Percentiles rank a stretch among this genome's conserved stretches.
phyloP scores from a whole-genome alignment of 1,140 invertebrate genomes.

The Ips nitidus region DNA sequence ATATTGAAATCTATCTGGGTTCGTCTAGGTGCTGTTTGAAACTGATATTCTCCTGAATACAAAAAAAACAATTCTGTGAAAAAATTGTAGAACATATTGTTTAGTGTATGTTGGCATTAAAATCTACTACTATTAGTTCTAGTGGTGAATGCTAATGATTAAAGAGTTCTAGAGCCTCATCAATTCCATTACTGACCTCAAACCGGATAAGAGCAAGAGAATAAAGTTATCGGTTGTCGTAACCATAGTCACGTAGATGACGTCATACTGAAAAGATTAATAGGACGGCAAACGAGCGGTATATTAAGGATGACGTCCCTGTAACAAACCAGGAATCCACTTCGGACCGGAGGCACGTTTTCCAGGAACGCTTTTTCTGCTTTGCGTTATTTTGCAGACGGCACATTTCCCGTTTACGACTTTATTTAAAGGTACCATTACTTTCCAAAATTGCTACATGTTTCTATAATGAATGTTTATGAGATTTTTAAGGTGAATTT shows the following conservation, averaged over 20 bases:
- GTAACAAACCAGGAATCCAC: slow-evolving; percentile 20
- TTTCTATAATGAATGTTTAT: no score
- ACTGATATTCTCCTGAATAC: neutral
- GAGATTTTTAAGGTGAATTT: no score
- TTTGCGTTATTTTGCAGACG: slow-evolving; percentile 16
- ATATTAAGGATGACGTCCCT: slow-evolving; percentile 15
- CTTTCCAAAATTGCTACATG: neutral
- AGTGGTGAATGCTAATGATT: neutral
- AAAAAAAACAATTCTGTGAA: neutral
- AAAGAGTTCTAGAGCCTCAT: no score
- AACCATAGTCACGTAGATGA: no score
- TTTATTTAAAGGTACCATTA: slow-evolving; percentile 11
- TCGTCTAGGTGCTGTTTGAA: no score
- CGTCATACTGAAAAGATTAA: slow-evolving; percentile 5
- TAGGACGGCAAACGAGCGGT: slow-evolving; percentile 8
- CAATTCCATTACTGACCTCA: no score
- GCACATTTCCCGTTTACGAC: slow-evolving; percentile 19
- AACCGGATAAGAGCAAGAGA: no score
- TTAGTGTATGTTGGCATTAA: no score
- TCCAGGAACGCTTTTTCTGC: slow-evolving; percentile 20
- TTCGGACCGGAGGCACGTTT: slow-evolving; percentile 16
- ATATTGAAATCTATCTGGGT: slow-evolving; percentile 4
- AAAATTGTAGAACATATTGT: neutral
- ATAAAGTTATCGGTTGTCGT: neutral
- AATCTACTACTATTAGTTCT: neutral